Evolutionary conservation across 2,113 vertebrate genomes (phyloP), one percentile per base, ranked within the genome.

Genomic region (Beaufortia kweichowensis): DNA sequence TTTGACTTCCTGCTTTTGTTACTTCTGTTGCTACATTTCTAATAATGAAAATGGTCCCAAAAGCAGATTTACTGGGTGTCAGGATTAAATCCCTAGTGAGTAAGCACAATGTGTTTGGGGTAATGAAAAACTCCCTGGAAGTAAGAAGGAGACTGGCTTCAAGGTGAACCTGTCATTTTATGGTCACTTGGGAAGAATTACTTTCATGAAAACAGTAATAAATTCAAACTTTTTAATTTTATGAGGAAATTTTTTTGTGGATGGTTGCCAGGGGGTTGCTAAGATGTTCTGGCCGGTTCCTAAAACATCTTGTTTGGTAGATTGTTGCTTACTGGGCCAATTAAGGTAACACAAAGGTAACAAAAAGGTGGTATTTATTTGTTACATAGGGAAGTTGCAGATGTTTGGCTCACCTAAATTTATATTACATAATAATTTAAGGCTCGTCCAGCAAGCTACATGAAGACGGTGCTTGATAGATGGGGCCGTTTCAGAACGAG

Each of bases 101-200:
- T 0, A 53, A 53, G 68, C 31, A 0, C 33, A 59, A 41, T 53
- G 53, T 71, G 31, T 41, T 57, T 71, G 68, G 39, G 53, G 21
- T 59, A 71, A 71, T 71, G 53, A 71, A 71, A 71, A 71, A 41
- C 33, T 70, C 19, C 17, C 64, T 50, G n/a, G 39, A 31, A 50
- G 43, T 48, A 68, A 26, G 65, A 50, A 6, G 48, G 48, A 55
- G 66, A 50, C 3, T 53, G 48, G 21, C 31, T 57, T 10, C 53
- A 71, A 26, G 53, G 53, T 57, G 68, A 71, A 26, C 33, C 4
- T 41, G 29, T 50, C 43, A 50, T 43, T 29, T 46, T 50, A 48
- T 12, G 29, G 50, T 23, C 15, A 3, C 31, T 41, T 15, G 31
- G 33, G 33, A 57, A 57, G n/a, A n/a, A 43, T 41, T 41, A 56